Conservation (phyloP, 2,888 invertebrate genomes). For the Pachycephus smyrnensis region DNA sequence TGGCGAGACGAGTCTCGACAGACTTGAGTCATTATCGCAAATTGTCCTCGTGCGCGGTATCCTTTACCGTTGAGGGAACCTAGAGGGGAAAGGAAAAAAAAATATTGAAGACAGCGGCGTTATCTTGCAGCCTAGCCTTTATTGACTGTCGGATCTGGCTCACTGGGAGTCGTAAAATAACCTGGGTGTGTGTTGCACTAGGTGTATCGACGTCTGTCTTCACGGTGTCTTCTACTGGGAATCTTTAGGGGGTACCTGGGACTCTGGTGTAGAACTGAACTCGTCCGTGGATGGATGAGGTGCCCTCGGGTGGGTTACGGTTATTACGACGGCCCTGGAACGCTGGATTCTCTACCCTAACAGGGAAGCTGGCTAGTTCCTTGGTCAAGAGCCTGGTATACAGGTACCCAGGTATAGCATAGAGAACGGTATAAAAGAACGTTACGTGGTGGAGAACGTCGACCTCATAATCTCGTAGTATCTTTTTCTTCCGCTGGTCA, state of each 20-base stretch:
- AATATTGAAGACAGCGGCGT: not conserved
- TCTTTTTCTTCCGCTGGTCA: slow-evolving; percentile 6
- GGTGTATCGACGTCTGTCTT: not conserved
- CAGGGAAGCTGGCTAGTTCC: not conserved
- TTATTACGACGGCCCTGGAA: slow-evolving; percentile 1
- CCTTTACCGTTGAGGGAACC: not conserved
- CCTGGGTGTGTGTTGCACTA: not conserved
- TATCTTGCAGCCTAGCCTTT: slow-evolving; percentile 1
- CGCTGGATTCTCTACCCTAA: slow-evolving; percentile 3
- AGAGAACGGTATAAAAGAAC: not conserved
- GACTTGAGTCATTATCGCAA: not conserved
- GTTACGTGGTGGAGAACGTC: slow-evolving; percentile 5
- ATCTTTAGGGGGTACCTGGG: not conserved
- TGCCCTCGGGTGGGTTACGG: not conserved
- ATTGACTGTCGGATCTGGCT: slow-evolving; percentile 6
- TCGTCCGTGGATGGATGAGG: not conserved
- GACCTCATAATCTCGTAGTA: slow-evolving; percentile 6
- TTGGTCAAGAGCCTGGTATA: not conserved
- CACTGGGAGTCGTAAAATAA: not conserved
- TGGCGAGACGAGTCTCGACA: too few relatives aligned
- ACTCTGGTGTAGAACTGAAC: not conserved
- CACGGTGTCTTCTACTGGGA: not conserved
- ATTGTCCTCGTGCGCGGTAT: not conserved
- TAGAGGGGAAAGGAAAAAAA: not conserved
- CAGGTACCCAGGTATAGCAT: not conserved